Percentiles rank a stretch among this genome's conserved stretches.
These are phyloP conservation scores for Cichlasoma orientale DNA, from an alignment of 2,797 vertebrate genomes.

Conservation along the genomic window DNA sequence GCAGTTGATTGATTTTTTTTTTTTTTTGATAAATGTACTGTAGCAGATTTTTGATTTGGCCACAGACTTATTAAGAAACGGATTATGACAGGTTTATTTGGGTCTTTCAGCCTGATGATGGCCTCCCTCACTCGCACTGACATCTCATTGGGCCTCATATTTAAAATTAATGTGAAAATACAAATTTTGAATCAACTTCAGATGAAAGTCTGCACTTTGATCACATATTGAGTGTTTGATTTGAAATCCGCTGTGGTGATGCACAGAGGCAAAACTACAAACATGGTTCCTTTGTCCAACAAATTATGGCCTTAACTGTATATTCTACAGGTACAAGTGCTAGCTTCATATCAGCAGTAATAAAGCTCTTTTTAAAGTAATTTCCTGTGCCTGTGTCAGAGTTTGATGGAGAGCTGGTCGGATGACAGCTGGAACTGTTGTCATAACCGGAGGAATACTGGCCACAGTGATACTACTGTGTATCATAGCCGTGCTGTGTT, in stretches of 20 bases:
- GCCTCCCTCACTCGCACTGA: no score
- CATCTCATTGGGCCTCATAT: no score
- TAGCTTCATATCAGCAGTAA: not conserved
- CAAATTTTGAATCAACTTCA: no score
- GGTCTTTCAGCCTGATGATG: no score
- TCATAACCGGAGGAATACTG: slow-evolving; percentile 99
- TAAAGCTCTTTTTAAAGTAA: slow-evolving; percentile 17
- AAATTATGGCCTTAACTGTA: not conserved
- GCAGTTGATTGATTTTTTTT: no score
- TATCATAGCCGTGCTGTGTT: slow-evolving; percentile 97
- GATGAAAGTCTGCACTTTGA: not conserved
- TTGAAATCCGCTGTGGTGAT: not conserved
- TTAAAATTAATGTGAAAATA: no score
- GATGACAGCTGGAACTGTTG: slow-evolving; percentile 99
- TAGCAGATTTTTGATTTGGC: no score
- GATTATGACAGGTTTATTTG: no score
- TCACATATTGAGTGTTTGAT: not conserved
- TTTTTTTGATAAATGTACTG: no score
- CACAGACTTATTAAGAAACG: no score
- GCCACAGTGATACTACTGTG: slow-evolving; percentile 97
- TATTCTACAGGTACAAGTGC: accelerated
- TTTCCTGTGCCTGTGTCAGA: slow-evolving; percentile 72
- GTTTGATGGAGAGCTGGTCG: slow-evolving; percentile 98
- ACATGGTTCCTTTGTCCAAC: no score
- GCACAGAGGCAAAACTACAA: no score